Conservation (phyloP, 2,888 invertebrate species). For the Drosophila kuntzei region DNA sequence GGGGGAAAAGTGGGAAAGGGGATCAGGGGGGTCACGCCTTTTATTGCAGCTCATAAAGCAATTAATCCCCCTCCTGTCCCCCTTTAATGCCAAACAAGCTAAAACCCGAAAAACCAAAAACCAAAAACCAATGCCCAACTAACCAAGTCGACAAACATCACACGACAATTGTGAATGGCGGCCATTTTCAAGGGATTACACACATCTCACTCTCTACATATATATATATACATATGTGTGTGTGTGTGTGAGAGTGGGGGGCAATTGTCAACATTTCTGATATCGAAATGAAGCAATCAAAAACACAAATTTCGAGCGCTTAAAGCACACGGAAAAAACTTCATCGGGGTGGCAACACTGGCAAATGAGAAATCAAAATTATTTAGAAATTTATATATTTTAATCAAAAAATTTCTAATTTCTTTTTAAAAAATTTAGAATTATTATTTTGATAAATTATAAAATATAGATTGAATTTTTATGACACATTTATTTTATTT, state of each 20-base stretch:
- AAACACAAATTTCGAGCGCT: constrained; percentile 51
- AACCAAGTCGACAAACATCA: constrained; percentile 47
- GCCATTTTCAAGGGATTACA: constrained; percentile 67
- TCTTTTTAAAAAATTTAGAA: too few species aligned
- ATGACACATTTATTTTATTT: too few species aligned
- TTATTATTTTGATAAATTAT: too few species aligned
- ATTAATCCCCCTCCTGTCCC: constrained; percentile 58
- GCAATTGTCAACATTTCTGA: constrained; percentile 61
- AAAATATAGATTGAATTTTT: too few species aligned
- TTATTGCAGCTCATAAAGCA: constrained; percentile 81
- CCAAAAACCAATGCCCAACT: constrained; percentile 52
- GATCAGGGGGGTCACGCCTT: constrained; percentile 60
- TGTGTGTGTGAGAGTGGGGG: constrained; percentile 10
- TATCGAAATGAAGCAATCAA: constrained; percentile 53
- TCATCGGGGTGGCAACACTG: too few species aligned
- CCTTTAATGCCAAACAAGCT: neutral
- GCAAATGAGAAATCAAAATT: too few species aligned
- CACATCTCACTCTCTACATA: too few species aligned
- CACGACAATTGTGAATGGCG: constrained; percentile 67
- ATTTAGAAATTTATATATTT: too few species aligned
- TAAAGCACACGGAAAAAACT: neutral
- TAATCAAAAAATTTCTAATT: too few species aligned
- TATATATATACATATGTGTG: too few species aligned
- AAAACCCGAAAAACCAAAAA: constrained; percentile 1
- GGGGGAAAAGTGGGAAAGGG: neutral